Evolutionary conservation across 2,888 invertebrate genomes (phyloP), one percentile per base, ranked within the genome.

Genomic region (Ectemnius continuus): DNA sequence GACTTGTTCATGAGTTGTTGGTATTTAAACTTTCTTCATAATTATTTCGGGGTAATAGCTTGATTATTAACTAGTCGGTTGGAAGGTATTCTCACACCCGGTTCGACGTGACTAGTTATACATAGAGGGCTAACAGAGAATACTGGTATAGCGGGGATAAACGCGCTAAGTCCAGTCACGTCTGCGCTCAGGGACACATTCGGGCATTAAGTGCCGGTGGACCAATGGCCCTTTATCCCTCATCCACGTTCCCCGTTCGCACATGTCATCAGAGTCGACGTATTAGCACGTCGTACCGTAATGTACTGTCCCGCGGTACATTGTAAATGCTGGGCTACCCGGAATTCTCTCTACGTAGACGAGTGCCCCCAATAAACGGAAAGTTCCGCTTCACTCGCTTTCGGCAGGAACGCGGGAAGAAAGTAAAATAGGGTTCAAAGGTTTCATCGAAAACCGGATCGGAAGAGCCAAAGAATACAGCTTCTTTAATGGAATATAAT

Each of bases 151-250:
- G 45, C 64, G 45, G 36, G 48, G 20, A 18, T 45, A 23, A n/a
- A 20, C 18, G 26, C 2, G 11, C 36, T 18, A 26, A 71, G 66
- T 66, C 70, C 62, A 18, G 70, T 73, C 73, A 73, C 73, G 73
- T 73, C 58, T 65, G 20, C 65, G 66, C 52, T 62, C 45, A 48
- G 70, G 59, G 70, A 70, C 65, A 70, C 66, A 70, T 66, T 45
- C 70, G 58, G 52, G 62, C 46, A 61, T 68, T 73, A 73, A 73
- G 68, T 56, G 65, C 69, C 70, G 73, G 66, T 70, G 62, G 73
- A 66, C 66, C 58, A 16, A 16, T 46, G 52, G 23, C 68, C 45
- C 45, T 58, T 36, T 4, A 58, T 46, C 36, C 61, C 47, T 71
- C 63, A 64, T 64, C 57, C 20, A 65, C 66, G 65, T 70, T 62